Evolutionary conservation across 2,888 invertebrate genomes (phyloP).

Genomic region (Meteorus cinctellus): DNA sequence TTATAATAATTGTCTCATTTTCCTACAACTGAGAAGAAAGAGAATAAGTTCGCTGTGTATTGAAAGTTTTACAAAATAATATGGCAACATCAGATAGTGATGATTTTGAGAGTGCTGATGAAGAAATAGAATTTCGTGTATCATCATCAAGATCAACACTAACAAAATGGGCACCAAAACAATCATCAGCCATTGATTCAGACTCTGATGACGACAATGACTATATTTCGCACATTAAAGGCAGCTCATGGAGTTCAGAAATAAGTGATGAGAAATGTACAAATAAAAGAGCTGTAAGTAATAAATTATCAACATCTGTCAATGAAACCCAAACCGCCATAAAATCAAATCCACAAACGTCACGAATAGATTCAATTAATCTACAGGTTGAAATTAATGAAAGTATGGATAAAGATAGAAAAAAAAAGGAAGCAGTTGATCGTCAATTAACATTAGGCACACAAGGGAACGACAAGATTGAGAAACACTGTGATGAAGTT

Average conservation of each 20-base stretch:
- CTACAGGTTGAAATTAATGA: conserved; percentile 4
- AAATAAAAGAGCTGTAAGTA: conserved; percentile 24
- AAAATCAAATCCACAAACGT: not conserved
- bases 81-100: conserved; percentile 86
- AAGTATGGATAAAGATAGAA: not conserved
- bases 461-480: not conserved
- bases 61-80: not conserved
- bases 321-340: not conserved
- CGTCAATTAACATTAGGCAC: not conserved
- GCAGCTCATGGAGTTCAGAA: conserved; percentile 33
- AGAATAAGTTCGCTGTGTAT: not conserved
- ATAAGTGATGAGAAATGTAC: conserved; percentile 9
- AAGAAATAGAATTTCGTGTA: conserved; percentile 74
- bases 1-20: not conserved
- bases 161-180: conserved; percentile 46
- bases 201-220: conserved; percentile 69
- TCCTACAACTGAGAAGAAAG: not conserved
- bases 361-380: not conserved
- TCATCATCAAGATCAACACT: conserved; percentile 22
- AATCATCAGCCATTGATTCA: conserved; percentile 61
- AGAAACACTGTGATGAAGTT: not conserved
- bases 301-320: conserved; percentile 11
- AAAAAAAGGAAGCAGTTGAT: not conserved
- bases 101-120: conserved; percentile 86
- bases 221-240: conserved; percentile 54